Evolutionary conservation across 2,797 vertebrate species (phyloP).

Genomic region (Tadarida brasiliensis): DNA sequence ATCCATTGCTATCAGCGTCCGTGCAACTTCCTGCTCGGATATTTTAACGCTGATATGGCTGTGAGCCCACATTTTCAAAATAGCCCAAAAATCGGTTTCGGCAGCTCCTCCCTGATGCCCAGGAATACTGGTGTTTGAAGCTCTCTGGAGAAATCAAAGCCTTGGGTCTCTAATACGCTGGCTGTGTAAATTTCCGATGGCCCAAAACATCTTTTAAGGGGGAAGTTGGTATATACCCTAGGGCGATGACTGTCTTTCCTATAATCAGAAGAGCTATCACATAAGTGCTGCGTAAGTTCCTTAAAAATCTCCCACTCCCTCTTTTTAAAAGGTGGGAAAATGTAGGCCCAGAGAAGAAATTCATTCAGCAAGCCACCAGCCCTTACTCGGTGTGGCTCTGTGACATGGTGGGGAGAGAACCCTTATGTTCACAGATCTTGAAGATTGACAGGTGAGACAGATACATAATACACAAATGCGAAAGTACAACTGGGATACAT

Average conservation of each 20-base stretch:
- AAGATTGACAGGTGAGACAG: neutral
- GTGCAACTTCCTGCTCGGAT: neutral
- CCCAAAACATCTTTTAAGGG: neutral
- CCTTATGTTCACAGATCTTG: neutral
- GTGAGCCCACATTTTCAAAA: neutral
- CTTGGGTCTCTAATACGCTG: neutral
- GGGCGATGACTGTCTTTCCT: neutral
- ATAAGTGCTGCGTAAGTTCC: neutral
- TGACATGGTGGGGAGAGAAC: neutral
- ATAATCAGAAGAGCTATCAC: neutral
- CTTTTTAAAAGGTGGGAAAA: neutral
- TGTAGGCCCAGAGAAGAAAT: neutral
- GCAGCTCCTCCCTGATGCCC: neutral
- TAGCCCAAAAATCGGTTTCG: neutral
- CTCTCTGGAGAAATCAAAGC: constrained; percentile 23
- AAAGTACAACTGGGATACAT: neutral
- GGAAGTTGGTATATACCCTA: neutral
- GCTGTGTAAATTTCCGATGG: constrained; percentile 21
- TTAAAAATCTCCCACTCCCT: neutral
- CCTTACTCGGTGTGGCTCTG: neutral
- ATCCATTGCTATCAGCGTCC: constrained; percentile 3
- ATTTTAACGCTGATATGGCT: constrained; percentile 1
- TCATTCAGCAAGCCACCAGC: neutral
- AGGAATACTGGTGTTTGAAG: neutral
- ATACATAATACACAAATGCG: neutral